Conservation (phyloP, 1,140 invertebrate species). For the Drosophila kanapiae region DNA sequence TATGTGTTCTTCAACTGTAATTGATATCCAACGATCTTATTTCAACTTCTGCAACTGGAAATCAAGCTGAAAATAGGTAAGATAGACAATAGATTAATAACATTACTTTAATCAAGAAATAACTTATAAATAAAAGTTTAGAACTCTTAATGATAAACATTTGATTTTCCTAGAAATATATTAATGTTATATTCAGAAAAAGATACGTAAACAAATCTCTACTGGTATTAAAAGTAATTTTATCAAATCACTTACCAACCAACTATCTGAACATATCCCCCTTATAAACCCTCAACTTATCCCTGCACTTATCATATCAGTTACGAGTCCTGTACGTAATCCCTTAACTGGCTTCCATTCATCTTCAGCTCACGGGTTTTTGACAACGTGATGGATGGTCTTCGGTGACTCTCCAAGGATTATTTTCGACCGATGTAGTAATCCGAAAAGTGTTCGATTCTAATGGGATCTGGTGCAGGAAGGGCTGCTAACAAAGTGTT, state of each 20-base stretch:
- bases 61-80: not conserved
- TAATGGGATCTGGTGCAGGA: slow-evolving; percentile 8
- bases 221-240: not conserved
- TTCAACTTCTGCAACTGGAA: not conserved
- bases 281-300: slow-evolving; percentile 1
- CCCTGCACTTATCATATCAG: slow-evolving; percentile 41
- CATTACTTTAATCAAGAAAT: not conserved
- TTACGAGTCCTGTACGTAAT: slow-evolving; percentile 34
- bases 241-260: slow-evolving; percentile 25
- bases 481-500: not conserved
- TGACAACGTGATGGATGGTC: slow-evolving; percentile 46
- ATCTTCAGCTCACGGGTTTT: slow-evolving; percentile 23
- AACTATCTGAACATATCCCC: not conserved
- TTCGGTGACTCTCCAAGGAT: slow-evolving; percentile 27
- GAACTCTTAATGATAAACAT: no score
- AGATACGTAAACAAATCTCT: no score
- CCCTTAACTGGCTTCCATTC: slow-evolving; percentile 43
- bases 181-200: no score
- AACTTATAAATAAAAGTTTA: not conserved
- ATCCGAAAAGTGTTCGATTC: slow-evolving; percentile 34
- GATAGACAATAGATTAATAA: not conserved
- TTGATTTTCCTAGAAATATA: no score
- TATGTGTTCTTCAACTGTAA: not conserved
- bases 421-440: slow-evolving; percentile 19
- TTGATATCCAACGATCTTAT: slow-evolving; percentile 1